Base-by-base conservation (phyloP, 2,113 vertebrate species). In the Tricholaema leucomelas region DNA sequence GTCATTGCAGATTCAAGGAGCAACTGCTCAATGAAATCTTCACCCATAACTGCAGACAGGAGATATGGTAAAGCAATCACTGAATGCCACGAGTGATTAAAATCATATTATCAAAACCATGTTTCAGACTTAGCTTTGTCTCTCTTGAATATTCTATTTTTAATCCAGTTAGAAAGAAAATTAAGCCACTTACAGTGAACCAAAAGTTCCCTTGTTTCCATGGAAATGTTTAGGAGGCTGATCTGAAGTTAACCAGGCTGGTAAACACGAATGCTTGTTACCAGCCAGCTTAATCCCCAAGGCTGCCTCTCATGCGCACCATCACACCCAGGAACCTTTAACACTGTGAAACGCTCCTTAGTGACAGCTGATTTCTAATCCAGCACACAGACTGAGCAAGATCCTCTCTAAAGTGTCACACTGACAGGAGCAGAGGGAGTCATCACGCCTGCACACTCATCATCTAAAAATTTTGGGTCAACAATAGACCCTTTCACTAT, bases 151-250 rank as follows among this genome's bases (percentile, higher is more conserved):
- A 95, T 77, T 75, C 86, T 82, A 85, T 81, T 91, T 87, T 40
- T 50, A 95, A 63, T 72, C 71, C 42, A 93, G 75, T 64, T 93
- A 87, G 81, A 97, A 97, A 97, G 46, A 90, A 97, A 97, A 97
- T 92, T 80, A 97, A 96, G 86, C 42, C 94, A 99, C 98, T 99
- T 98, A 98, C 99, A 98, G 88, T 98, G 97, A 95, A 97, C 94
- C 92, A 98, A 98, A 98, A 98, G 93, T 97, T 98, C 98, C 69
- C 96, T 97, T 80, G 97, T 98, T 97, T 98, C 98, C 98, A 98
- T 97, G 90, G 95, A 98, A 98, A 98, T 97, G 90, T 91, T 95
- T 93, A 78, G 79, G 79, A 94, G 94, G 96, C 71, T 70, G 71
- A 88, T 81, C 67, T 96, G 92, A 97, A 97, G 93, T 91, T 95